Percentiles rank a stretch among this genome's conserved stretches.
These are phyloP conservation scores for Parauchenoglanis ngamensis DNA, from an alignment of 2,797 vertebrate species.

Conservation along the genomic window DNA sequence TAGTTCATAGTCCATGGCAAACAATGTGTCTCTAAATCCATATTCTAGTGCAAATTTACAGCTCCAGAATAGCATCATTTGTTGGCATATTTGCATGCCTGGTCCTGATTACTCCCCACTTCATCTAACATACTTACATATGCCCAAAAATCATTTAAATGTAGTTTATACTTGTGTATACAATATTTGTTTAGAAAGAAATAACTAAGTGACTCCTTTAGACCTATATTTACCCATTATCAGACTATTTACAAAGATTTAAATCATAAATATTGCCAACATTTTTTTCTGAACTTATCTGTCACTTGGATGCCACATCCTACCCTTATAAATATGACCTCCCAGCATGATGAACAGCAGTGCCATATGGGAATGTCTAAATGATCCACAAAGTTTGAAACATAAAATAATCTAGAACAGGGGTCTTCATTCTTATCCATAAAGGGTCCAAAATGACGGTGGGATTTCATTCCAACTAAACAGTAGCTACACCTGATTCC, in stretches of 20 bases:
- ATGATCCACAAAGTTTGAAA: not conserved
- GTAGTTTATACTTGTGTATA: not conserved
- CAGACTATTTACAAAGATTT: not conserved
- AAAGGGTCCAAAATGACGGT: not conserved
- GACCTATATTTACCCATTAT: not conserved
- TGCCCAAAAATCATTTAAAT: not conserved
- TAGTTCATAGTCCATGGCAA: not conserved
- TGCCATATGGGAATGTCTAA: not conserved
- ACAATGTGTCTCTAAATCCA: not conserved
- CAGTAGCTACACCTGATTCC: not conserved
- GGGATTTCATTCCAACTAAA: not conserved
- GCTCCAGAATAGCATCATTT: not conserved
- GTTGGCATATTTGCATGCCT: slow-evolving; percentile 14
- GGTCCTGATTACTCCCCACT: not conserved
- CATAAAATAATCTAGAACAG: not conserved
- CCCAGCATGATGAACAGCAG: not conserved
- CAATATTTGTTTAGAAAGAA: not conserved
- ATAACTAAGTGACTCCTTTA: not conserved
- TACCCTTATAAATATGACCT: not conserved
- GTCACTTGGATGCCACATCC: not conserved
- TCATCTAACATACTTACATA: not conserved
- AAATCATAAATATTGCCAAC: not conserved
- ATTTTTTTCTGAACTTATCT: not conserved
- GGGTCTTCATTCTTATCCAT: not conserved
- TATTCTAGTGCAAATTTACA: not conserved